These are phyloP conservation scores for Gandaritis pyraliata DNA, from an alignment of 2,888 invertebrate genomes.

Conservation along the genomic window DNA sequence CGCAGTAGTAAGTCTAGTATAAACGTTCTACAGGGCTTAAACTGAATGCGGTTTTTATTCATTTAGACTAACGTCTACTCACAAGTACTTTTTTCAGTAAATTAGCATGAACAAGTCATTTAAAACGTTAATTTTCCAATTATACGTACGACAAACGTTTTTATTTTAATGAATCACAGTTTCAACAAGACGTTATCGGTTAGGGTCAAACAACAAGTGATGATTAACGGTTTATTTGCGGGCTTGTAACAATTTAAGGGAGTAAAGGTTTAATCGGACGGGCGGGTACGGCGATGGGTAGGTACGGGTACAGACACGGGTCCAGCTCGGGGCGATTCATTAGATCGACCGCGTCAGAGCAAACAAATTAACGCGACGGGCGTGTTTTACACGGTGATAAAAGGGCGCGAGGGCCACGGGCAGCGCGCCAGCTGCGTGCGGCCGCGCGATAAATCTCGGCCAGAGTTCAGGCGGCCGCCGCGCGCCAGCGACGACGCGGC, in stretches of 20 bases:
- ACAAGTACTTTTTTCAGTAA: slow-evolving; percentile 3
- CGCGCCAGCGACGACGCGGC: slow-evolving; percentile 16
- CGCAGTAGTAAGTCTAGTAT: slow-evolving; percentile 37
- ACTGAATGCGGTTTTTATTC: not conserved
- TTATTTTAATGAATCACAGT: slow-evolving; percentile 42
- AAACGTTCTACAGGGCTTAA: not conserved
- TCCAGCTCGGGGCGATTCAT: slow-evolving; percentile 80
- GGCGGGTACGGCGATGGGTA: slow-evolving; percentile 43
- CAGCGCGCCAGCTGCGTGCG: slow-evolving; percentile 74
- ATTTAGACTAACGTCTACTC: not conserved
- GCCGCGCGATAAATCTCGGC: slow-evolving; percentile 71
- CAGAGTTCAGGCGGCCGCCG: slow-evolving; percentile 43
- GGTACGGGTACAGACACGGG: slow-evolving; percentile 70
- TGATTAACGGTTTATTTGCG: slow-evolving; percentile 79
- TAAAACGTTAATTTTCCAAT: slow-evolving; percentile 15
- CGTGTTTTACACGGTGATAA: slow-evolving; percentile 80
- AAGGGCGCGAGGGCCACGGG: slow-evolving; percentile 76
- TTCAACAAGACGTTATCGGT: slow-evolving; percentile 50
- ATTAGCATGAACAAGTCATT: slow-evolving; percentile 19
- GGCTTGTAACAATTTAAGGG: slow-evolving; percentile 72
- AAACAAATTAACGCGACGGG: slow-evolving; percentile 83
- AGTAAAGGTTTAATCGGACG: slow-evolving; percentile 75
- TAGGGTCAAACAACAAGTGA: slow-evolving; percentile 49
- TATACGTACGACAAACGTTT: slow-evolving; percentile 9
- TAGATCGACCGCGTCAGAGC: slow-evolving; percentile 79